Conservation (phyloP, 2,113 vertebrate species). For the Mesoclemmys tuberculata region DNA sequence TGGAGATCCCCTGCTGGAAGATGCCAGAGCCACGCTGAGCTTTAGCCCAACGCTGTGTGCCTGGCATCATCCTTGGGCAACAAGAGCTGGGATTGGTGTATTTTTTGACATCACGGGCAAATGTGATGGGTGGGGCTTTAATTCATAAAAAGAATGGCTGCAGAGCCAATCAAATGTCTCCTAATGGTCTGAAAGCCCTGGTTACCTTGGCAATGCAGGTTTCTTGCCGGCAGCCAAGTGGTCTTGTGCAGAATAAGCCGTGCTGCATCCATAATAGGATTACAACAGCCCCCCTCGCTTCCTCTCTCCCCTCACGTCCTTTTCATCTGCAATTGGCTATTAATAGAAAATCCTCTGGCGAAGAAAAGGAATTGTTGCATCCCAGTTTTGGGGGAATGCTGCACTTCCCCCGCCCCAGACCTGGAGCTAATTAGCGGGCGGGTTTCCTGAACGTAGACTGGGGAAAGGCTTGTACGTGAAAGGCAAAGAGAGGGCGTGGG, state of each 20-base stretch:
- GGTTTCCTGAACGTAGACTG: background rate
- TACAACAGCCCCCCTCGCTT: background rate
- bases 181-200: slow-evolving; percentile 42
- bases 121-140: background rate
- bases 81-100: background rate
- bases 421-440: background rate
- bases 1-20: background rate
- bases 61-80: background rate
- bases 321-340: background rate
- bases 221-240: background rate
- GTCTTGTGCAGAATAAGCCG: background rate
- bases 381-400: background rate
- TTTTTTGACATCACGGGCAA: background rate
- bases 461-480: background rate
- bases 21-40: background rate
- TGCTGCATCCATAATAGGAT: background rate
- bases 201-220: slow-evolving; percentile 75
- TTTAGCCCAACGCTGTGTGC: background rate
- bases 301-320: background rate
- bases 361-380: background rate
- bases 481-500: background rate
- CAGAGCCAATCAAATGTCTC: slow-evolving; percentile 27
- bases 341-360: background rate
- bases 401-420: background rate
- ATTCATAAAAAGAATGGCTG: rapidly evolving